These are phyloP conservation scores for Pao palembangensis DNA, from an alignment of 2,113 vertebrate species.

Conservation along the genomic window DNA sequence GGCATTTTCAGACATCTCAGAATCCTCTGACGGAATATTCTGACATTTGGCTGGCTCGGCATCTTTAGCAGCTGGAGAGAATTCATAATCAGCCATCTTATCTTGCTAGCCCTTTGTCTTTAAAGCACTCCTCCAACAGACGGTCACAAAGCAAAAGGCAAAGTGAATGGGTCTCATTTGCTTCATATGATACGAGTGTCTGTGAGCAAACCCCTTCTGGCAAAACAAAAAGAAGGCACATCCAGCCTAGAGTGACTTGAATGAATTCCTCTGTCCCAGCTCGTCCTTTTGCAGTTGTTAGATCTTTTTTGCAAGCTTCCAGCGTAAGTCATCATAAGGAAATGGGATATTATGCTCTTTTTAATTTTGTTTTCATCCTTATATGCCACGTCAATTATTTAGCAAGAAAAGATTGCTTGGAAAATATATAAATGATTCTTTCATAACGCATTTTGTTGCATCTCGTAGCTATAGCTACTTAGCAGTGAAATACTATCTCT, in stretches of 20 bases:
- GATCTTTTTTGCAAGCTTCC: slow-evolving; percentile 19
- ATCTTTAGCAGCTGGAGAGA: slow-evolving; percentile 53
- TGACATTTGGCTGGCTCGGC: slow-evolving; percentile 66
- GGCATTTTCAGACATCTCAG: slow-evolving; percentile 71
- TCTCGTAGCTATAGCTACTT: background rate
- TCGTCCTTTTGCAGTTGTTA: slow-evolving; percentile 26
- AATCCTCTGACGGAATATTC: slow-evolving; percentile 65
- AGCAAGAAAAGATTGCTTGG: background rate
- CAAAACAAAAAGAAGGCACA: slow-evolving; percentile 33
- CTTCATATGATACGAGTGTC: slow-evolving; percentile 31
- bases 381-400: background rate
- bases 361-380: background rate
- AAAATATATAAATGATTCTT: slow-evolving; percentile 1
- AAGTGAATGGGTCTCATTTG: slow-evolving; percentile 23
- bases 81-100: slow-evolving; percentile 55
- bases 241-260: background rate
- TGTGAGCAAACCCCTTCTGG: slow-evolving; percentile 51
- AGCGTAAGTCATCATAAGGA: slow-evolving; percentile 26
- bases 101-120: slow-evolving; percentile 37
- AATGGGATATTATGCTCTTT: slow-evolving; percentile 23
- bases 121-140: slow-evolving; percentile 22
- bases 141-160: slow-evolving; percentile 26
- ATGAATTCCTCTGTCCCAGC: slow-evolving; percentile 21
- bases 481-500: too few relatives aligned
- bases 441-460: background rate